phyloP scores from a whole-genome alignment of 2,113 vertebrate species.

The Chloroceryle aenea region DNA sequence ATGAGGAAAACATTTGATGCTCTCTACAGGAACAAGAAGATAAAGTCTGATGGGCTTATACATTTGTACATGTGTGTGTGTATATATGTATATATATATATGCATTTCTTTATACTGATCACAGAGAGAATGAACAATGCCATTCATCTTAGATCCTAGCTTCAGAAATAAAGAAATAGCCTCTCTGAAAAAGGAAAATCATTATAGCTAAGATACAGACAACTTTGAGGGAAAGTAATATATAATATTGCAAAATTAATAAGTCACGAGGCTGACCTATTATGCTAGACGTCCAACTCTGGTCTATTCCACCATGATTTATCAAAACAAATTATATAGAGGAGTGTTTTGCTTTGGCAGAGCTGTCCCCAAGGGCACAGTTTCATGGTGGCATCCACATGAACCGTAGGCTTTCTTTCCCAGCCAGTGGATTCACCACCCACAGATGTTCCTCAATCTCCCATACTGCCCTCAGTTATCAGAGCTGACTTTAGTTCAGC shows the following conservation, averaged over 20 bases:
- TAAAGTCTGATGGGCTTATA: neutral
- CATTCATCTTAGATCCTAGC: neutral
- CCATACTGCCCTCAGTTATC: no score
- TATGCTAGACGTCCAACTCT: neutral
- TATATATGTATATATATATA: neutral
- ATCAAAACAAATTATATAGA: neutral
- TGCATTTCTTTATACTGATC: neutral
- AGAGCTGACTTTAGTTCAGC: neutral
- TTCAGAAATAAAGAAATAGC: neutral
- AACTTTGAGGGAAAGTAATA: neutral
- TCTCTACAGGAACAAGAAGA: neutral
- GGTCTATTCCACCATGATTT: neutral
- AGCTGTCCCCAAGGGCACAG: neutral
- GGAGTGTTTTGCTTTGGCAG: neutral
- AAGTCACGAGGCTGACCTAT: neutral
- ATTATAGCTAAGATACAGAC: neutral
- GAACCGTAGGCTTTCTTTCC: neutral
- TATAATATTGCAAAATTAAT: neutral
- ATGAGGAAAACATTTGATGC: neutral
- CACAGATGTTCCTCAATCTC: neutral
- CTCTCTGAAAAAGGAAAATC: neutral
- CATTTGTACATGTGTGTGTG: neutral
- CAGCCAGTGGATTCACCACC: rapidly evolving
- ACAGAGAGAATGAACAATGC: neutral
- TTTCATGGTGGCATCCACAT: neutral